Conservation (phyloP, 2,888 invertebrate species). For the Protophormia terraenovae region DNA sequence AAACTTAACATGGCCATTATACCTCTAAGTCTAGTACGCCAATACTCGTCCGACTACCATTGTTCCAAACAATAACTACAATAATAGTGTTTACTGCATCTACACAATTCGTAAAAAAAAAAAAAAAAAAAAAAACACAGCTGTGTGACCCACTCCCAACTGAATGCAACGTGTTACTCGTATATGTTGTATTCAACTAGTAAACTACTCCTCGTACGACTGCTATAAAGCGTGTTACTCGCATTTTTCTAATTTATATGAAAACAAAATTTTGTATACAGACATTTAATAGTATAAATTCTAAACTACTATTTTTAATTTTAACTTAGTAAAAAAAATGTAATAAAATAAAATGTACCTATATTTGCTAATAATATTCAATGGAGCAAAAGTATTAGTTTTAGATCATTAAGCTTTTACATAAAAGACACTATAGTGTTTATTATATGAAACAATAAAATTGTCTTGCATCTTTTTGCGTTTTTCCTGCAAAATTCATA, state of each 20-base stretch:
- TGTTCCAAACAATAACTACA: slow-evolving; percentile 28
- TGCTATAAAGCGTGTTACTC: slow-evolving; percentile 50
- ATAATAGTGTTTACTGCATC: slow-evolving; percentile 40
- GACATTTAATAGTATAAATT: not conserved
- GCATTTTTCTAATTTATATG: slow-evolving; percentile 43
- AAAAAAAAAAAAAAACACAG: slow-evolving; percentile 45
- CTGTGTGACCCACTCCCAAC: slow-evolving; percentile 70
- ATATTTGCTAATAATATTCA: no score
- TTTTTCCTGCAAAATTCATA: no score
- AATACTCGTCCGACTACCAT: slow-evolving; percentile 20
- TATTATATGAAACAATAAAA: no score
- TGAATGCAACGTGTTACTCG: slow-evolving; percentile 58
- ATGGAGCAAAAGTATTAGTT: no score
- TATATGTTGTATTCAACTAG: slow-evolving; percentile 53
- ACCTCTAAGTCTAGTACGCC: not conserved
- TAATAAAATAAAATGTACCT: no score
- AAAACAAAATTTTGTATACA: not conserved
- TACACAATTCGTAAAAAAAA: slow-evolving; percentile 24
- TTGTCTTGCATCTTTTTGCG: no score
- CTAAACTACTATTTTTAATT: no score
- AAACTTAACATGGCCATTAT: slow-evolving; percentile 16
- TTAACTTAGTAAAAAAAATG: no score
- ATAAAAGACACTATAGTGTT: no score
- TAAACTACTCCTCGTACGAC: slow-evolving; percentile 40
- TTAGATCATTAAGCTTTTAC: no score